These are phyloP conservation scores for Dicentrarchus labrax DNA, from an alignment of 2,113 vertebrate species.

Conservation along the genomic window DNA sequence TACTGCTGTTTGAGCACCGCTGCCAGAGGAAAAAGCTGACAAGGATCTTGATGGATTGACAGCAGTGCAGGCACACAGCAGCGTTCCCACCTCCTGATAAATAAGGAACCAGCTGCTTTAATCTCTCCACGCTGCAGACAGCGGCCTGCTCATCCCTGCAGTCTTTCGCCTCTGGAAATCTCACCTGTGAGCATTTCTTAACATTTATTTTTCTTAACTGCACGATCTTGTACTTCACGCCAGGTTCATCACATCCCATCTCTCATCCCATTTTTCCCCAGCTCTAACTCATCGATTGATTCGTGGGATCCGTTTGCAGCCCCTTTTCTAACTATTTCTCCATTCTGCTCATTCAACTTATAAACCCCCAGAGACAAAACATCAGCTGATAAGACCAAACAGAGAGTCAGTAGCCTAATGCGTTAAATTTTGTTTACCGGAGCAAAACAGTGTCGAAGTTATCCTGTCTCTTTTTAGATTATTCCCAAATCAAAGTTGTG, in stretches of 20 bases:
- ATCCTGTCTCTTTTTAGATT: slow-evolving; percentile 26
- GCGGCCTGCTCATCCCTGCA: slow-evolving; percentile 11
- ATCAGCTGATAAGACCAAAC: slow-evolving; percentile 39
- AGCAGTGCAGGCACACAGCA: slow-evolving; percentile 26
- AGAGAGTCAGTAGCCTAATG: slow-evolving; percentile 6
- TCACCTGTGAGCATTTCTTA: neutral
- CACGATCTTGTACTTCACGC: slow-evolving; percentile 17
- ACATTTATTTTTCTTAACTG: neutral
- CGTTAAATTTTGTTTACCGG: slow-evolving; percentile 22
- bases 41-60: slow-evolving; percentile 59
- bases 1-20: slow-evolving; percentile 30
- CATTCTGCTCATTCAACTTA: slow-evolving; percentile 19
- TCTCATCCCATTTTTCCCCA: neutral
- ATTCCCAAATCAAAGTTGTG: slow-evolving; percentile 16
- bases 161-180: slow-evolving; percentile 48
- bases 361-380: slow-evolving; percentile 49
- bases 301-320: neutral
- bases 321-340: slow-evolving; percentile 15
- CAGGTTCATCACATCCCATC: slow-evolving; percentile 19
- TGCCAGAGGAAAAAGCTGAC: slow-evolving; percentile 50
- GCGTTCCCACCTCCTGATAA: slow-evolving; percentile 47
- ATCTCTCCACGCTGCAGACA: slow-evolving; percentile 34
- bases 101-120: slow-evolving; percentile 58
- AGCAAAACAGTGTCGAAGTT: slow-evolving; percentile 27
- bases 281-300: neutral